A percentile compares a stretch with the other conserved stretches of the same genome.
Evolutionary conservation across 2,888 invertebrate species (phyloP).

Genomic region (Chrysodeixis includens): DNA sequence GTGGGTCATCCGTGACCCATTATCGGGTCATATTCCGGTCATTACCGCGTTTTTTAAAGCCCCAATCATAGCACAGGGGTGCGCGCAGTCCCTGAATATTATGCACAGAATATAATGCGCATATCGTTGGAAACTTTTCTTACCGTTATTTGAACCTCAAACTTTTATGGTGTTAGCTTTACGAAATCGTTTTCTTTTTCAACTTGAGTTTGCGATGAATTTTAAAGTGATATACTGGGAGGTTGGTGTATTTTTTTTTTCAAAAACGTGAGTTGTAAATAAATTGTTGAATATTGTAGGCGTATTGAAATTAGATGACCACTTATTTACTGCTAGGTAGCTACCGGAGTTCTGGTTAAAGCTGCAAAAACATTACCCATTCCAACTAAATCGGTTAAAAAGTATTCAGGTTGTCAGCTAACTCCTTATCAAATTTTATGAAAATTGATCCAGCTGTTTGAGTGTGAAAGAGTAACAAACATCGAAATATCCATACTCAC

Average conservation of each 20-base stretch:
- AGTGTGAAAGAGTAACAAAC: too few relatives aligned
- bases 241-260: background rate
- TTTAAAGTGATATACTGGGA: background rate
- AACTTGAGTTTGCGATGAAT: constrained; percentile 17
- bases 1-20: background rate
- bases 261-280: background rate
- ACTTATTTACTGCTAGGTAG: too few relatives aligned
- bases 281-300: too few relatives aligned
- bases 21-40: background rate
- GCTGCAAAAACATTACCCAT: too few relatives aligned
- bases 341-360: too few relatives aligned
- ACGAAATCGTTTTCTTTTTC: constrained; percentile 6
- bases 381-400: too few relatives aligned
- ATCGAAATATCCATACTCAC: too few relatives aligned
- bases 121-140: constrained; percentile 38
- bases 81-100: constrained; percentile 61
- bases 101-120: constrained; percentile 47
- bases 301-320: too few relatives aligned
- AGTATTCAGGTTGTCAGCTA: too few relatives aligned
- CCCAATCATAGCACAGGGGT: constrained; percentile 13
- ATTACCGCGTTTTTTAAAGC: constrained; percentile 21
- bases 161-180: constrained; percentile 26
- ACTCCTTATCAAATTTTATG: too few relatives aligned
- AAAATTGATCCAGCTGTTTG: too few relatives aligned
- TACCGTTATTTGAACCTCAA: constrained; percentile 20